Evolutionary conservation across 2,113 vertebrate species (phyloP).

Genomic region (Daphoenositta chrysoptera): DNA sequence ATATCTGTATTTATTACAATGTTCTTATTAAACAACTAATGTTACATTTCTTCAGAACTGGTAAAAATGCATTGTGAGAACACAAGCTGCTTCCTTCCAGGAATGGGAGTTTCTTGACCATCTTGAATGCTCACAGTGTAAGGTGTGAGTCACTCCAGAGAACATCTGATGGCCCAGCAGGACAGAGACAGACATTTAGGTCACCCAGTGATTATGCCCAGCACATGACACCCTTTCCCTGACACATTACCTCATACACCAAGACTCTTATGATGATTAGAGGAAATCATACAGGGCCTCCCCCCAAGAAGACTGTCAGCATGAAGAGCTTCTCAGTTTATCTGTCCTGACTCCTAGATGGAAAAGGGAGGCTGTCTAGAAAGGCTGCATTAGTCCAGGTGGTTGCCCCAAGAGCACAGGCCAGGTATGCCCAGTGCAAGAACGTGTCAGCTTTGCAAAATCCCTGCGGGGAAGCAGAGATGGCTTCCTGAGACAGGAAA

Average conservation of each 20-base stretch:
- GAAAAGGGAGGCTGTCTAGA: neutral
- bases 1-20: neutral
- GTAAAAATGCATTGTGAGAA: neutral
- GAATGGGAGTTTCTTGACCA: neutral
- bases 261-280: neutral
- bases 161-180: neutral
- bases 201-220: neutral
- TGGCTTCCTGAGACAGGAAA: neutral
- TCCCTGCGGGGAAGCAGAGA: neutral
- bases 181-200: neutral
- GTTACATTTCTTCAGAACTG: neutral
- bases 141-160: neutral
- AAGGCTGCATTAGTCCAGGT: fast-evolving
- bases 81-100: fast-evolving
- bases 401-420: fast-evolving
- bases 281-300: neutral
- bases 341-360: neutral
- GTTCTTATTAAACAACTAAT: neutral
- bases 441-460: neutral
- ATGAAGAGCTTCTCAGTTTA: neutral
- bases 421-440: fast-evolving
- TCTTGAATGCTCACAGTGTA: neutral
- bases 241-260: neutral
- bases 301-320: neutral
- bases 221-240: neutral